phyloP scores from a whole-genome alignment of 1,140 invertebrate genomes.

The Drosophila watanabei region DNA sequence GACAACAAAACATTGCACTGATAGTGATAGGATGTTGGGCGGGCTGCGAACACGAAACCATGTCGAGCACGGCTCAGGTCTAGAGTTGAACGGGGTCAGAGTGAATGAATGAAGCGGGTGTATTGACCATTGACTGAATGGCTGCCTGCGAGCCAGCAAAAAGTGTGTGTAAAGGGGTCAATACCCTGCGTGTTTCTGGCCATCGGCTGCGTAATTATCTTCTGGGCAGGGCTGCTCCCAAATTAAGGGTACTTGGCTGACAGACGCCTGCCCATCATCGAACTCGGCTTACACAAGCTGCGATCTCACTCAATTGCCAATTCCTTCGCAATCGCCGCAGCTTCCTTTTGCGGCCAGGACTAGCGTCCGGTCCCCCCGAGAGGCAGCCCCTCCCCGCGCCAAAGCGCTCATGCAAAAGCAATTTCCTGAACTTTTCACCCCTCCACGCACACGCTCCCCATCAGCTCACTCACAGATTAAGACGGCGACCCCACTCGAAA shows the following conservation, averaged over 20 bases:
- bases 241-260: slow-evolving; percentile 24
- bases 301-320: slow-evolving; percentile 36
- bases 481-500: slow-evolving; percentile 54
- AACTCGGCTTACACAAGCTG: slow-evolving; percentile 39
- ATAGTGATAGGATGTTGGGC: slow-evolving; percentile 39
- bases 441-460: slow-evolving; percentile 25
- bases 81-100: slow-evolving; percentile 69
- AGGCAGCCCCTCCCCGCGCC: slow-evolving; percentile 15
- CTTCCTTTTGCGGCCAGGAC: slow-evolving; percentile 63
- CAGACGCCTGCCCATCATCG: slow-evolving; percentile 13
- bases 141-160: slow-evolving; percentile 51
- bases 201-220: slow-evolving; percentile 1
- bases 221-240: background rate
- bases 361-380: slow-evolving; percentile 22
- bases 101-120: slow-evolving; percentile 61
- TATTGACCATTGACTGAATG: slow-evolving; percentile 72
- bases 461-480: slow-evolving; percentile 32
- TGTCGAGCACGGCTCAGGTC: slow-evolving; percentile 60
- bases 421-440: slow-evolving; percentile 78
- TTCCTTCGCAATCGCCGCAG: slow-evolving; percentile 72
- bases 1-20: slow-evolving; percentile 64
- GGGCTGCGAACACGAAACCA: slow-evolving; percentile 55
- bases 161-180: background rate
- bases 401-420: slow-evolving; percentile 79
- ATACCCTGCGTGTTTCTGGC: background rate